phyloP scores from a whole-genome alignment of 2,797 vertebrate genomes.

The Semotilus atromaculatus region DNA sequence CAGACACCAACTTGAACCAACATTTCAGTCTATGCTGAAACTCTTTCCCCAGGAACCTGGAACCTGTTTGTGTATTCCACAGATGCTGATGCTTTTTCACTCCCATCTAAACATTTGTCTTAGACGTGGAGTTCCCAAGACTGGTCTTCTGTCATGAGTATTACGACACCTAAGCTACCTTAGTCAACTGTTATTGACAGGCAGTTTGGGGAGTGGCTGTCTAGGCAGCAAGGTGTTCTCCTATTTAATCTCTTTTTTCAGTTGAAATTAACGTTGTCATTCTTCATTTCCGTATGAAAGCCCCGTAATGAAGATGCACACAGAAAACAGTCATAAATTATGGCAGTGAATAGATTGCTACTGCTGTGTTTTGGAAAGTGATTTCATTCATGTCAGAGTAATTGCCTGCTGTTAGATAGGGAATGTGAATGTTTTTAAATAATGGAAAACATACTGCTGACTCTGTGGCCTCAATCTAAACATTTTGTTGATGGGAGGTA shows the following conservation, averaged over 20 bases:
- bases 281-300: slow-evolving; percentile 51
- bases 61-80: slow-evolving; percentile 47
- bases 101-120: slow-evolving; percentile 34
- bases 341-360: slow-evolving; percentile 54
- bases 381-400: slow-evolving; percentile 53
- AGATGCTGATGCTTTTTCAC: slow-evolving; percentile 12
- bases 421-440: slow-evolving; percentile 54
- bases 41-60: slow-evolving; percentile 34
- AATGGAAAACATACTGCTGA: slow-evolving; percentile 48
- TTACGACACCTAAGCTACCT: background rate
- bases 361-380: slow-evolving; percentile 52
- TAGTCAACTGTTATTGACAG: slow-evolving; percentile 36
- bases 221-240: slow-evolving; percentile 26
- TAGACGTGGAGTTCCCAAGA: slow-evolving; percentile 5
- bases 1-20: slow-evolving; percentile 18
- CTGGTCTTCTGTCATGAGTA: slow-evolving; percentile 27
- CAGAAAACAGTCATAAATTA: slow-evolving; percentile 55
- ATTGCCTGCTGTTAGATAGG: slow-evolving; percentile 48
- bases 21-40: slow-evolving; percentile 45
- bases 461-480: background rate
- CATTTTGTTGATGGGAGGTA: background rate
- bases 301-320: slow-evolving; percentile 49
- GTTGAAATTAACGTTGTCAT: slow-evolving; percentile 55
- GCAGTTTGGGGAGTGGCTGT: slow-evolving; percentile 33
- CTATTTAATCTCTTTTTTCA: slow-evolving; percentile 30